Base-by-base conservation (phyloP, 2,888 invertebrate species). In the Hypena proboscidalis region DNA sequence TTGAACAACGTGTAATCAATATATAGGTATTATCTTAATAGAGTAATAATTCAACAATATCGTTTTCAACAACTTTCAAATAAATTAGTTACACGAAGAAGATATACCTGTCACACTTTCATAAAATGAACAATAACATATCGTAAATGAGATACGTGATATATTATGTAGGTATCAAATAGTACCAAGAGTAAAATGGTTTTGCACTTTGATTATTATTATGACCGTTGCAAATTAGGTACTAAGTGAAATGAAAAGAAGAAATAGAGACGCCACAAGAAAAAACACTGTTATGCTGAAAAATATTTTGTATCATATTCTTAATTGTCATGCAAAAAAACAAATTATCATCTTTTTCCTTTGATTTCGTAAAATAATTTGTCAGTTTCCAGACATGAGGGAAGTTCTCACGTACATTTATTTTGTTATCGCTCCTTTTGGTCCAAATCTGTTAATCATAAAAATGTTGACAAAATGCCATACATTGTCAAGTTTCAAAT, bases 401-500 rank as follows among this genome's bases (percentile, higher is more conserved):
- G 13, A 25, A 42, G 15, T 23, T 14, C n/a, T 20, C n/a, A 22
- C 22, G 43, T 21, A 17, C 19, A 31, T 17, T 34, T 27, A 1
- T 20, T 10, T 22, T 21, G 15, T 15, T 17, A 20, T 27, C 14
- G 5, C 17, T 30, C 22, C 31, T 40, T 42, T 27, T 32, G 25
- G 38, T 25, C 29, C 21, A 25, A 17, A 11, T 20, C 6, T 38
- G 30, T 43, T 31, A 21, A 43, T 38, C 32, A 35, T 40, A 35
- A 40, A 42, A 44, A 47, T 48, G 39, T 53, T 33, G 31, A 47
- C 36, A 44, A 42, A 58, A 54, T 32, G 32, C 41, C 44, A 47
- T 39, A 51, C 37, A 42, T 53, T 57, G 57, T 59, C 55, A 60
- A 59, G 64, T 65, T 66, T 45, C 40, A 59, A 67, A 79, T 80